Conservation (phyloP, 1,140 invertebrate species). For the Drosophila guanche region DNA sequence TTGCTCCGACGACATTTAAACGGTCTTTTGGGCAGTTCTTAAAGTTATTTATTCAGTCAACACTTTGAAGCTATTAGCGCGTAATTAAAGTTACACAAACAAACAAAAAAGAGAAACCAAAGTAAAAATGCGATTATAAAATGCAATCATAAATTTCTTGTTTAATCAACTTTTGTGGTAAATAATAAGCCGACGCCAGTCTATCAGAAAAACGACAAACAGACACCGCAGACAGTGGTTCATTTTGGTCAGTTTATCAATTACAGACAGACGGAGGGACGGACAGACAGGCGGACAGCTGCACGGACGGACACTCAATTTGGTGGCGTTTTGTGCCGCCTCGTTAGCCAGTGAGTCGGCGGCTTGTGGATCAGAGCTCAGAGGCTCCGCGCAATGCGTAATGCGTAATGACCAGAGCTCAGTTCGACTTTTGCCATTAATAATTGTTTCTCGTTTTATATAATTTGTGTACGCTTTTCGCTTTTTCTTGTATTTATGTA, state of each 20-base stretch:
- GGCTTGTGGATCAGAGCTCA: slow-evolving; percentile 4
- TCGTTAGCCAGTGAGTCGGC: slow-evolving; percentile 59
- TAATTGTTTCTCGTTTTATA: slow-evolving; percentile 67
- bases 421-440: slow-evolving; percentile 66
- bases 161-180: slow-evolving; percentile 57
- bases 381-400: slow-evolving; percentile 28
- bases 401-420: slow-evolving; percentile 5
- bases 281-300: slow-evolving; percentile 17
- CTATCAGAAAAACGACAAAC: slow-evolving; percentile 34
- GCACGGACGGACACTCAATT: slow-evolving; percentile 53
- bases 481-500: slow-evolving; percentile 9
- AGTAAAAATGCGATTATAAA: slow-evolving; percentile 49
- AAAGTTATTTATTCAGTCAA: slow-evolving; percentile 15
- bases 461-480: slow-evolving; percentile 63
- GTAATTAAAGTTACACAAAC: slow-evolving; percentile 53
- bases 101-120: slow-evolving; percentile 20
- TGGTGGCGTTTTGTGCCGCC: slow-evolving; percentile 64
- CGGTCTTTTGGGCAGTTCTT: slow-evolving; percentile 24
- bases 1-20: slow-evolving; percentile 23
- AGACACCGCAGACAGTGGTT: slow-evolving; percentile 34
- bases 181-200: slow-evolving; percentile 14
- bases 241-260: slow-evolving; percentile 76
- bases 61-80: slow-evolving; percentile 58
- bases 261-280: slow-evolving; percentile 53
- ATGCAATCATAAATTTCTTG: slow-evolving; percentile 45